A percentile compares a stretch with the other conserved stretches of the same genome.
phyloP scores from a whole-genome alignment of 2,888 invertebrate genomes.

The Lutraria lutraria region DNA sequence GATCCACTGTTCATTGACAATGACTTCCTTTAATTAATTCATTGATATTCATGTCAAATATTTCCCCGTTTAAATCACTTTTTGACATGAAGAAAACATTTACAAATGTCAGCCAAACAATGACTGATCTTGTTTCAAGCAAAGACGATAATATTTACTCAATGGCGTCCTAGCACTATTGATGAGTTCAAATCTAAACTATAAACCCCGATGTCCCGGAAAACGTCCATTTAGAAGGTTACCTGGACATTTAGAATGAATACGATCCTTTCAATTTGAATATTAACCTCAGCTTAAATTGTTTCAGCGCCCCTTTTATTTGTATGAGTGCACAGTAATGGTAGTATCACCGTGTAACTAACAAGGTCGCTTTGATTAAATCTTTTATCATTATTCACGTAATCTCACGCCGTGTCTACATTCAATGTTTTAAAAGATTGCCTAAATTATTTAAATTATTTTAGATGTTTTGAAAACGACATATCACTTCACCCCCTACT shows the following conservation, averaged over 20 bases:
- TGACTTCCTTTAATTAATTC: slow-evolving; percentile 1
- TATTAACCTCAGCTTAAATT: slow-evolving; percentile 11
- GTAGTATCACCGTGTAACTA: not conserved
- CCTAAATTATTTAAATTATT: slow-evolving; percentile 34
- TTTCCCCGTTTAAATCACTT: not conserved
- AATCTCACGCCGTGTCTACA: not conserved
- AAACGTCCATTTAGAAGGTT: not conserved
- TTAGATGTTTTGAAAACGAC: slow-evolving; percentile 18
- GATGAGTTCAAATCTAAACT: slow-evolving; percentile 7
- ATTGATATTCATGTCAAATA: slow-evolving; percentile 11
- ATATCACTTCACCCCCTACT: slow-evolving; percentile 10
- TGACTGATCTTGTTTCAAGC: not conserved
- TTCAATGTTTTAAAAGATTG: not conserved
- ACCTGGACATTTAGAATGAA: not conserved
- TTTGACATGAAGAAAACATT: slow-evolving; percentile 13
- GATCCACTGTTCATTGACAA: not conserved
- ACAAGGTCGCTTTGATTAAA: slow-evolving; percentile 14
- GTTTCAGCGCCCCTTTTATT: slow-evolving; percentile 16
- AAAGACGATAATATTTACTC: not conserved
- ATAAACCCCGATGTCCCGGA: not conserved
- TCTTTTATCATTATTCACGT: not conserved
- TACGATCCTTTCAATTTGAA: not conserved
- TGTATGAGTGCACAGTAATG: not conserved
- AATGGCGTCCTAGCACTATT: not conserved
- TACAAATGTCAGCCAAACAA: slow-evolving; percentile 13